Conservation (phyloP, 2,888 invertebrate genomes). For the Lasius fuliginosus region DNA sequence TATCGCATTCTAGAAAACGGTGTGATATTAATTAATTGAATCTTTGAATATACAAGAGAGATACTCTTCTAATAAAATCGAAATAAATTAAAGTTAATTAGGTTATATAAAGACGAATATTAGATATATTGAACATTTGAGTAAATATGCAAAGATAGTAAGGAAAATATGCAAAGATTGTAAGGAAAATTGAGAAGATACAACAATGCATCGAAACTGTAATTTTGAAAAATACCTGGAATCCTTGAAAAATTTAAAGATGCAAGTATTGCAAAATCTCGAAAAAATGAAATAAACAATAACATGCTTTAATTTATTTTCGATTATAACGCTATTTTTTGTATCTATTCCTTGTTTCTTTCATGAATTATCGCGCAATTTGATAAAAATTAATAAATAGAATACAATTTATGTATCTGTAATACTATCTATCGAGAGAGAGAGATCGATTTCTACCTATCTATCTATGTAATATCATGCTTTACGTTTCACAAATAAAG, state of each 20-base stretch:
- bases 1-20: not conserved
- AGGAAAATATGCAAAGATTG: not conserved
- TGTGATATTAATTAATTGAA: not conserved
- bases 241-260: not conserved
- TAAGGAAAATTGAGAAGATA: not conserved
- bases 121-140: slow-evolving; percentile 1
- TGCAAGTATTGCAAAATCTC: not conserved
- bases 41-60: not conserved
- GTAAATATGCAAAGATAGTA: not conserved
- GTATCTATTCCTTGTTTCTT: not conserved
- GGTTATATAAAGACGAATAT: not conserved
- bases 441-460: slow-evolving; percentile 16
- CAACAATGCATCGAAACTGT: not conserved
- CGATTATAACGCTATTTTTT: not conserved
- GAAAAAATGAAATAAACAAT: not conserved
- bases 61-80: not conserved
- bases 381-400: slow-evolving; percentile 6
- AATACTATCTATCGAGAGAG: not conserved
- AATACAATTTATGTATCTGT: not conserved
- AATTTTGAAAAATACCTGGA: not conserved
- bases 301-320: not conserved
- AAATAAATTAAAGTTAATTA: not conserved
- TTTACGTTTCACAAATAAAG: not conserved
- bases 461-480: slow-evolving; percentile 13
- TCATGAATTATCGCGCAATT: not conserved